A percentile compares a stretch with the other conserved stretches of the same genome.
These are phyloP conservation scores for Gorsachius goisagi DNA, from an alignment of 2,113 vertebrate genomes.

Conservation along the genomic window DNA sequence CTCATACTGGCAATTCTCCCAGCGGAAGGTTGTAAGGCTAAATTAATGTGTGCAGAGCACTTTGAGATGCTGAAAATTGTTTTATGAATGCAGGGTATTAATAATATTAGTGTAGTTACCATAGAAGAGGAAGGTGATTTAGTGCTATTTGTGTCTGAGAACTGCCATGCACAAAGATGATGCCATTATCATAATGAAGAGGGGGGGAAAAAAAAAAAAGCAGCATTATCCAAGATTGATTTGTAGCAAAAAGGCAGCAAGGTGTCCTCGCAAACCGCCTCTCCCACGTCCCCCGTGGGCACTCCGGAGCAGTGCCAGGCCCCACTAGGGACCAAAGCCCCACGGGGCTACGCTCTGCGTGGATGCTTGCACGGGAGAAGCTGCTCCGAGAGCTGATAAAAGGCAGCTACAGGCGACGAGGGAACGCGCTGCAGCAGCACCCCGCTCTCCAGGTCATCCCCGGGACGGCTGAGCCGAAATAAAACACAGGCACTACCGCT, in stretches of 20 bases:
- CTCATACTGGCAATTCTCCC: slow-evolving; percentile 29
- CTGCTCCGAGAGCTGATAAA: not conserved
- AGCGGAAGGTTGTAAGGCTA: slow-evolving; percentile 4
- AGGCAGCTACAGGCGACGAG: not conserved
- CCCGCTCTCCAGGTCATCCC: not conserved
- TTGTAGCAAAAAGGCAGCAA: not conserved
- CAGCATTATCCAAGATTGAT: not conserved
- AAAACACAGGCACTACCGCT: fast-evolving
- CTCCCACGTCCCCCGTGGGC: fast-evolving
- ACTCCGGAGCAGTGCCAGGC: too few relatives aligned
- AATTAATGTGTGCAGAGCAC: not conserved
- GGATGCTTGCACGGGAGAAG: not conserved
- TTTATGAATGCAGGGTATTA: slow-evolving; percentile 22
- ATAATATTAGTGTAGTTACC: slow-evolving; percentile 3
- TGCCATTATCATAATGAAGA: not conserved
- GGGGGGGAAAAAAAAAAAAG: too few relatives aligned
- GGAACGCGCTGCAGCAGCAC: fast-evolving
- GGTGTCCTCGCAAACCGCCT: not conserved
- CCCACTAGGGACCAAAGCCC: not conserved
- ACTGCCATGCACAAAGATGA: not conserved
- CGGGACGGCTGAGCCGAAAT: fast-evolving
- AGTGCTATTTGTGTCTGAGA: not conserved
- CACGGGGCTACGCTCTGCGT: not conserved
- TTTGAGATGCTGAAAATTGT: not conserved
- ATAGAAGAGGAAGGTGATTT: not conserved